Percentiles rank a stretch among this genome's conserved stretches.
Conservation (phyloP, 2,888 invertebrate genomes). For the Watsonalla cultraria region DNA sequence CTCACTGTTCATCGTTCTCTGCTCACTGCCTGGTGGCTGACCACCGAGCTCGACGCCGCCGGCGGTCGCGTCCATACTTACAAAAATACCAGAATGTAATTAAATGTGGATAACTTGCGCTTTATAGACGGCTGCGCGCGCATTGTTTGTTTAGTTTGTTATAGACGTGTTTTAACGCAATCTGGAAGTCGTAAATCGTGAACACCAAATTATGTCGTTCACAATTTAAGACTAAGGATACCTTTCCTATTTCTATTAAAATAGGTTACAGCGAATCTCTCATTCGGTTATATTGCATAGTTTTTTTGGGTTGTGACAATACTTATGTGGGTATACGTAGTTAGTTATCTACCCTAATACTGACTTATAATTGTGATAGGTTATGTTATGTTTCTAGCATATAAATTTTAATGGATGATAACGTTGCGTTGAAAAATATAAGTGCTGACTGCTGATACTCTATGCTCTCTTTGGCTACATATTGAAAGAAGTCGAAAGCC, state of each 20-base stretch:
- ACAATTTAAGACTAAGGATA: slow-evolving; percentile 45
- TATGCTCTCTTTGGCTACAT: too few relatives aligned
- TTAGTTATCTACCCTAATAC: too few relatives aligned
- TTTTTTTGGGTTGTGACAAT: too few relatives aligned
- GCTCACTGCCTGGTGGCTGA: slow-evolving; percentile 20
- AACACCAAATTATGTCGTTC: slow-evolving; percentile 77
- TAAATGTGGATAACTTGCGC: slow-evolving; percentile 76
- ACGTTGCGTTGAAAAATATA: too few relatives aligned
- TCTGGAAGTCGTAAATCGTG: slow-evolving; percentile 77
- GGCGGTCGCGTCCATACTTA: slow-evolving; percentile 72
- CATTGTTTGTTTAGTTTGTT: slow-evolving; percentile 74
- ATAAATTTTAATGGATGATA: too few relatives aligned
- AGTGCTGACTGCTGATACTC: too few relatives aligned
- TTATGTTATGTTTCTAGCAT: too few relatives aligned
- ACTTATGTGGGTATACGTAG: too few relatives aligned
- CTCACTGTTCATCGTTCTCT: too few relatives aligned
- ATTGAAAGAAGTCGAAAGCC: too few relatives aligned
- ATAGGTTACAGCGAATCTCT: background rate
- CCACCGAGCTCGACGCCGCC: slow-evolving; percentile 63
- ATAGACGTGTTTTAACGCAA: slow-evolving; percentile 78
- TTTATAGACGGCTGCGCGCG: slow-evolving; percentile 75
- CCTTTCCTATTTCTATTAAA: slow-evolving; percentile 23
- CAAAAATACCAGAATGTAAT: slow-evolving; percentile 78
- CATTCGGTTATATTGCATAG: too few relatives aligned
- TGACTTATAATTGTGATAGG: too few relatives aligned